Evolutionary conservation across 1,140 invertebrate genomes (phyloP).

Genomic region (Sesamia nonagrioides): DNA sequence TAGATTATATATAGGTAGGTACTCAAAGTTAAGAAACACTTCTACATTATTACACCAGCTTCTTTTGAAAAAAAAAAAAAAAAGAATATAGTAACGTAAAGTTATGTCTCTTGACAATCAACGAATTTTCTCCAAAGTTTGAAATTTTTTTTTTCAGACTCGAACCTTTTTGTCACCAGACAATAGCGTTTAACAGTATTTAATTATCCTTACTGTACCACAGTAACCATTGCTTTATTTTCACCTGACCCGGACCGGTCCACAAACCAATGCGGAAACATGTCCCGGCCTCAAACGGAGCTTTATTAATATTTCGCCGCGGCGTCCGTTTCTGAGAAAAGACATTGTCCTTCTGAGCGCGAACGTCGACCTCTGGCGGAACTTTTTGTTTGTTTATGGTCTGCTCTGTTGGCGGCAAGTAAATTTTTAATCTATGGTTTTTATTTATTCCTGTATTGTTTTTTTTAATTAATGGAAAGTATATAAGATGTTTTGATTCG

Average conservation of each 20-base stretch:
- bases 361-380: constrained; percentile 66
- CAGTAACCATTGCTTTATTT: constrained; percentile 31
- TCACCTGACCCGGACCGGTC: constrained; percentile 32
- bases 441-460: constrained; percentile 14
- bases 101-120: too few species aligned
- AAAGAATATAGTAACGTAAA: too few species aligned
- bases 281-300: constrained; percentile 50
- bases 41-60: too few species aligned
- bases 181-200: not conserved
- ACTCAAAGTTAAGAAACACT: too few species aligned
- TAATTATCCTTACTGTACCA: constrained; percentile 11
- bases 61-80: too few species aligned
- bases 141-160: too few species aligned
- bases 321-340: constrained; percentile 70
- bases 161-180: too few species aligned
- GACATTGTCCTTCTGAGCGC: constrained; percentile 69
- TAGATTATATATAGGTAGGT: too few species aligned
- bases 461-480: not conserved
- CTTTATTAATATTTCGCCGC: constrained; percentile 73
- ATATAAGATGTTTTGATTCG: too few species aligned
- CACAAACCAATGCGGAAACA: constrained; percentile 57
- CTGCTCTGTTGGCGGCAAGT: constrained; percentile 45
- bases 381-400: constrained; percentile 67
- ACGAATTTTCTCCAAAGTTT: too few species aligned
- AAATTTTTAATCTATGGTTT: constrained; percentile 66